A percentile compares a stretch with the other conserved stretches of the same genome.
These are phyloP conservation scores for Atrichornis clamosus DNA, from an alignment of 2,113 vertebrate species.

Conservation along the genomic window DNA sequence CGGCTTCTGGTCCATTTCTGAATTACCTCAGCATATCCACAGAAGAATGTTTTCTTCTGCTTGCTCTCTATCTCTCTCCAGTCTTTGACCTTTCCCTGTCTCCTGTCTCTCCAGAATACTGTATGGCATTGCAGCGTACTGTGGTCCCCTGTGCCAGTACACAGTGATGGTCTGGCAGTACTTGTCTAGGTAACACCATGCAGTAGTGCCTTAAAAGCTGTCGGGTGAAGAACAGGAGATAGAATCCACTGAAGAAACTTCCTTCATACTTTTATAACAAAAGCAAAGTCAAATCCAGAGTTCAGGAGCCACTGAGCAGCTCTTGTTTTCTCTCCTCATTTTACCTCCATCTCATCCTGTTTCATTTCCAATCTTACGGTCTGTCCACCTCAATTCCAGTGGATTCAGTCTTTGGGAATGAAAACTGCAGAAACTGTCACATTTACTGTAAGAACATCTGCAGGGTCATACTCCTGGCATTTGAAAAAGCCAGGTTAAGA, in stretches of 20 bases:
- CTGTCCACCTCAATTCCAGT: background rate
- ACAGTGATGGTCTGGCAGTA: background rate
- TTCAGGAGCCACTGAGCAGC: background rate
- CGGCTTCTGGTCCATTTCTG: background rate
- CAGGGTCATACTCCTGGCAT: conserved; percentile 6
- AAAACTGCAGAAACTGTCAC: background rate
- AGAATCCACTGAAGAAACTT: background rate
- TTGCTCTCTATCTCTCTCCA: background rate
- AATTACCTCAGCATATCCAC: background rate
- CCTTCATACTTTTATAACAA: background rate
- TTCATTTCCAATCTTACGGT: background rate
- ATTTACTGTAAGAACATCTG: background rate
- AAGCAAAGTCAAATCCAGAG: background rate
- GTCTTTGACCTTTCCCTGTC: background rate
- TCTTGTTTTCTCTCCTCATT: background rate
- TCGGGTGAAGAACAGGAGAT: background rate
- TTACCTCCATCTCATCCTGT: background rate
- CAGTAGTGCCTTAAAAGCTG: background rate
- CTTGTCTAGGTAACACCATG: background rate
- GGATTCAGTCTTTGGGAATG: background rate
- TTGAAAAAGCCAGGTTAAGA: conserved; percentile 40
- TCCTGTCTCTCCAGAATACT: background rate
- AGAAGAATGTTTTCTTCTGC: background rate
- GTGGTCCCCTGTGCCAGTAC: conserved; percentile 6
- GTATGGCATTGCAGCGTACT: background rate